Percentiles rank a stretch among this genome's conserved stretches.
These are phyloP conservation scores for Sericinus montela DNA, from an alignment of 2,888 invertebrate genomes.

Conservation along the genomic window DNA sequence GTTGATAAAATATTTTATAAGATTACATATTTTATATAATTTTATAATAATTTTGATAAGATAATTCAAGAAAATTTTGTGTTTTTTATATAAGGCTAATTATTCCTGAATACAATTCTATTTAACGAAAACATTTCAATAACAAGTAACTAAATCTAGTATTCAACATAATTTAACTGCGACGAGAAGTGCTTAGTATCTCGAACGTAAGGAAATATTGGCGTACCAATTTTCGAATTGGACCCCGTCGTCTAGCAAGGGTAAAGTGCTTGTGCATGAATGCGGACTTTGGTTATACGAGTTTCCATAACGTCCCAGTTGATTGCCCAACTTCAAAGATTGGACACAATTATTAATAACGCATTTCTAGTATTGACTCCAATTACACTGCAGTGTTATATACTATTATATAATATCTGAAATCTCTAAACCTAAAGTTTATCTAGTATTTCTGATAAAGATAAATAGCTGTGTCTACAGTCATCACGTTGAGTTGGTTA, in stretches of 20 bases:
- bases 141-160: neutral
- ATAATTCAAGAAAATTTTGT: too few relatives aligned
- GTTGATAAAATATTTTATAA: too few relatives aligned
- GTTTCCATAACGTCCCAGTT: conserved; percentile 6
- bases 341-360: neutral
- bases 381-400: neutral
- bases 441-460: too few relatives aligned
- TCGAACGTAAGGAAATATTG: conserved; percentile 10
- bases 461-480: too few relatives aligned
- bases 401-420: too few relatives aligned
- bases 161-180: neutral
- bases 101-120: neutral
- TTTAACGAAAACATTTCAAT: neutral
- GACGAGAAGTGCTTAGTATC: conserved; percentile 1
- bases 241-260: conserved; percentile 3
- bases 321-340: conserved; percentile 9
- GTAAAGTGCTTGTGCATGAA: conserved; percentile 8
- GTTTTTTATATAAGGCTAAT: too few relatives aligned
- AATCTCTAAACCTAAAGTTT: too few relatives aligned
- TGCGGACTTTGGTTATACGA: conserved; percentile 13
- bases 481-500: too few relatives aligned
- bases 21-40: too few relatives aligned
- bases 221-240: conserved; percentile 11
- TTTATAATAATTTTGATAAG: too few relatives aligned
- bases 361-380: neutral